Conservation (phyloP, 2,797 vertebrate genomes). For the Taeniopygia guttata region DNA sequence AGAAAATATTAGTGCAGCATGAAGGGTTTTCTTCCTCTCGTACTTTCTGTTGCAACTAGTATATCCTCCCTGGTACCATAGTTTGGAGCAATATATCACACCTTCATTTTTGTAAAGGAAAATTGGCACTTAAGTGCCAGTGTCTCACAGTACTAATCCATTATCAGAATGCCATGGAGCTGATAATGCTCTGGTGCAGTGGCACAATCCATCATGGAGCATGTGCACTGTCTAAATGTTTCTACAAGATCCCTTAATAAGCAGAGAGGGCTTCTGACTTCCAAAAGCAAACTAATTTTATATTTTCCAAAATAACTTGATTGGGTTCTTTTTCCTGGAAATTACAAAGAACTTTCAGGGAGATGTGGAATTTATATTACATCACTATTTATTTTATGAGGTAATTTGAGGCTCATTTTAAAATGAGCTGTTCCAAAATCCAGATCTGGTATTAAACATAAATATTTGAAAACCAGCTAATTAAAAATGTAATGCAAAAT, state of each 20-base stretch:
- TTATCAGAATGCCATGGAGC: background rate
- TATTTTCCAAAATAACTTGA: background rate
- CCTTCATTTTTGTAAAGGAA: background rate
- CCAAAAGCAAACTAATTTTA: background rate
- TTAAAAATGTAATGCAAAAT: background rate
- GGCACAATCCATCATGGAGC: background rate
- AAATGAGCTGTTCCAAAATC: background rate
- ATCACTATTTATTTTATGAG: background rate
- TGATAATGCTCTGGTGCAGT: background rate
- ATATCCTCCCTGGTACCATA: background rate
- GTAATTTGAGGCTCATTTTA: background rate
- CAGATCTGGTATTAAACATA: background rate
- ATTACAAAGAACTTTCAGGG: background rate
- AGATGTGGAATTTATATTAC: background rate
- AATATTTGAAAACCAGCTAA: conserved; percentile 23
- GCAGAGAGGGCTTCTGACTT: background rate
- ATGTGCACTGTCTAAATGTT: background rate
- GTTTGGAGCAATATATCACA: background rate
- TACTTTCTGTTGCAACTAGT: background rate
- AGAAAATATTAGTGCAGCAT: background rate
- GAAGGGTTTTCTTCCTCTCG: background rate
- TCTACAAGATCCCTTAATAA: background rate
- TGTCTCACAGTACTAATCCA: background rate
- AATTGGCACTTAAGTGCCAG: background rate
- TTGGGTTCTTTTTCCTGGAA: background rate